Evolutionary conservation across 2,113 vertebrate species (phyloP), one percentile per base, ranked within the genome.

Genomic region (Lamprotornis superbus): DNA sequence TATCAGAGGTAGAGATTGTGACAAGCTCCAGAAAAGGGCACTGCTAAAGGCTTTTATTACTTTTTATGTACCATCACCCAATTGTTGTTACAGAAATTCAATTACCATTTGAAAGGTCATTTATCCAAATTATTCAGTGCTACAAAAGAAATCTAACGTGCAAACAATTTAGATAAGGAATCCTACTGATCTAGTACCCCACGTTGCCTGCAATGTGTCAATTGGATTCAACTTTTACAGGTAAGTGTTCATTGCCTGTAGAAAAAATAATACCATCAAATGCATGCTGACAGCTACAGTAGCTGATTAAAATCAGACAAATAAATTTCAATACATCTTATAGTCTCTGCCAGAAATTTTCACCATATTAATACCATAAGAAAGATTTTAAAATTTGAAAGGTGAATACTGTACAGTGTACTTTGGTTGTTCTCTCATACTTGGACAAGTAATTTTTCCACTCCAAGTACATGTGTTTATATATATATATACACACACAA

Each of bases 91-190:
- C 95, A 70, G 79, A 98, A 98, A 98, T 98, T 90, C 39, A 96
- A 97, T 98, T 98, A 97, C 55, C 56, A 80, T 20, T 25, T 84
- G 94, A 95, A 97, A 89, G 87, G 85, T 97, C 97, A 97, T 98
- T 97, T 95, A 93, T 98, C 95, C 94, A 92, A 96, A 97, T 98
- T 97, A 97, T 70, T 91, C 95, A 93, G 83, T 55, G 52, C 89
- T 96, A 96, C 87, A 92, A 93, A 94, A 90, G 79, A 97, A 97
- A 92, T 75, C 77, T 96, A 95, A 95, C 42, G 67, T 55, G 49
- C 86, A 97, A 97, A 96, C 92, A 94, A 96, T 98, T 98, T 97
- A 98, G 96, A 97, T 97, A 98, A 97, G 82, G 49, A 91, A 94
- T 87, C 67, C 71, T 86, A 93, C 91, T 92, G 61, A 93, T 92